Evolutionary conservation across 2,113 vertebrate genomes (phyloP), one percentile per base, ranked within the genome.

Genomic region (Mungos mungo): DNA sequence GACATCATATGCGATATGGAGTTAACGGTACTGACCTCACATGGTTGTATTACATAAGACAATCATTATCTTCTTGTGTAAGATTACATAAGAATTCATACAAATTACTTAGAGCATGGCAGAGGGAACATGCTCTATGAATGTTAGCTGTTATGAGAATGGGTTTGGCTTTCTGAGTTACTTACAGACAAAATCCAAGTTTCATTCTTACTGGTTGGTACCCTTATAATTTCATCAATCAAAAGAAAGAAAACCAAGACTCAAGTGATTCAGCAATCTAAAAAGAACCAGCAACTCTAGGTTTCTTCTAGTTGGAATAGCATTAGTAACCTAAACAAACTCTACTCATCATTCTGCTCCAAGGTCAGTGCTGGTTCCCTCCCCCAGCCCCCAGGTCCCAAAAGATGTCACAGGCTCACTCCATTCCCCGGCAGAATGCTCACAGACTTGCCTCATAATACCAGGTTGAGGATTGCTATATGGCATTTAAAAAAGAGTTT

Each of bases 141-240:
- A 31, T 60, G 47, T 27, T 50, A 95, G 35, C 77, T 77, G 16
- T 57, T 60, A 21, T 7, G 35, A 88, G 50, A 72, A 90, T 9
- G 60, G 23, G 29, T 85, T 81, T 93, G 29, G 72, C 27, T 35
- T 90, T 82, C 38, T 80, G 88, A 41, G 16, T 71, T 81, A 71
- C 80, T 86, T 80, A 74, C 8, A 79, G 57, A 72, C 82, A 94
- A 94, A 96, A 97, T 92, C 47, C 47, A 92, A 76, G 19, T 81
- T 92, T 66, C 4, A 72, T 80, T 90, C 50, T 90, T 76, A 54
- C 1, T 68, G n/a, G 83, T 3, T 54, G 25, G 31, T 66, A 92
- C 29, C 38, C 29, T 82, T 93, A 66, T 54, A 91, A 82, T 85
- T 90, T 86, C 87, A 93, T 65, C 31, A 69, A 60, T 88, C 69